Evolutionary conservation across 35 echinoderm and acorn worm species (phyloP).

Genomic region (Apostichopus japonicus): DNA sequence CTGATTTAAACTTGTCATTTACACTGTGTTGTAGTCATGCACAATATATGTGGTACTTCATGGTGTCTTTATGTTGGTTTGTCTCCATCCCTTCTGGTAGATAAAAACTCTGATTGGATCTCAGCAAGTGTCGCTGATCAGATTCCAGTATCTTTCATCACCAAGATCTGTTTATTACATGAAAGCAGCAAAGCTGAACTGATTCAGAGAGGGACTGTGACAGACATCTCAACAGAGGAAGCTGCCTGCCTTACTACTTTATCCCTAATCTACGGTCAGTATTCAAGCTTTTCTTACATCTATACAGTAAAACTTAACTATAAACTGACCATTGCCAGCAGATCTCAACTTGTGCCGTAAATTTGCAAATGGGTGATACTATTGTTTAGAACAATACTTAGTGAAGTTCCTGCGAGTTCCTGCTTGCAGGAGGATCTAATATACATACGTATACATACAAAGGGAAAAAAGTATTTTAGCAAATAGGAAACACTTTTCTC

Average conservation of each 20-base stretch:
- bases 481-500: no score
- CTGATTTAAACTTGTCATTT: no score
- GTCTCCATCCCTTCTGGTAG: background rate
- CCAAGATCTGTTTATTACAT: slow-evolving; percentile 30
- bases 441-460: no score
- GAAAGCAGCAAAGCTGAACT: background rate
- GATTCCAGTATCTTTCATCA: slow-evolving; percentile 34
- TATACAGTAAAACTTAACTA: no score
- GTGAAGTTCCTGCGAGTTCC: no score
- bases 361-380: no score
- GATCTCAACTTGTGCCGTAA: no score
- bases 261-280: slow-evolving; percentile 22
- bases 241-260: slow-evolving; percentile 21
- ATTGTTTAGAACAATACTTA: no score
- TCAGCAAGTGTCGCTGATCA: background rate
- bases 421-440: no score
- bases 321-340: no score
- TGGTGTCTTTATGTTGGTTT: background rate
- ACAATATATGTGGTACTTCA: background rate
- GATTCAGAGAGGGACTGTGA: background rate
- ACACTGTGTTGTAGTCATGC: no score
- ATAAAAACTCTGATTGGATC: slow-evolving; percentile 28
- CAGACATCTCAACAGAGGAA: slow-evolving; percentile 33
- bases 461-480: no score
- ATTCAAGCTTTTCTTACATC: background rate